Percentiles rank a stretch among this genome's conserved stretches.
These are phyloP conservation scores for Danionella cerebrum DNA, from an alignment of 2,113 vertebrate genomes.

Conservation along the genomic window DNA sequence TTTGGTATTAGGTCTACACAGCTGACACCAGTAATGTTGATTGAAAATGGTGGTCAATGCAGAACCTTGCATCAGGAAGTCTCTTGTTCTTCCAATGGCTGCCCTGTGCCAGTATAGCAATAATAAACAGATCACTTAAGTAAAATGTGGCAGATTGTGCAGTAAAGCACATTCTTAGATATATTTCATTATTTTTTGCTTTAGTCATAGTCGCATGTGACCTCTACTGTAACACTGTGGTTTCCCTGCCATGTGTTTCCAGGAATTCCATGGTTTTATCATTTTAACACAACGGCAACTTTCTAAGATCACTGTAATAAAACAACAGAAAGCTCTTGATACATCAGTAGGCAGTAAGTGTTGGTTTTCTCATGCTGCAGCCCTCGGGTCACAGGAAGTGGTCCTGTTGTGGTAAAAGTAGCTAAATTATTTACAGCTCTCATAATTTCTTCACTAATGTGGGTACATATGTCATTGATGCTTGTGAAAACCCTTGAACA, in stretches of 20 bases:
- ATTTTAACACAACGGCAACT: constrained; percentile 1
- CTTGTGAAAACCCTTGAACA: no score
- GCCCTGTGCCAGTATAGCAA: not conserved
- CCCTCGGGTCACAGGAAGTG: not conserved
- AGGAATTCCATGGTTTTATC: not conserved
- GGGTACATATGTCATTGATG: not conserved
- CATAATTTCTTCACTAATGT: not conserved
- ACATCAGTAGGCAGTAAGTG: not conserved
- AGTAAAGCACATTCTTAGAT: constrained; percentile 1
- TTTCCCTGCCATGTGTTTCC: constrained; percentile 1
- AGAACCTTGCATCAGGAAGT: no score
- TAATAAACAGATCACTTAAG: not conserved
- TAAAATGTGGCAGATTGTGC: not conserved
- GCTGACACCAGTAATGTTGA: no score
- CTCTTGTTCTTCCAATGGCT: no score
- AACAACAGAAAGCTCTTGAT: not conserved
- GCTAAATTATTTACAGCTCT: not conserved
- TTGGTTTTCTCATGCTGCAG: not conserved
- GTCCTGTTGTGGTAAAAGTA: not conserved
- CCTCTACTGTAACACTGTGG: not conserved
- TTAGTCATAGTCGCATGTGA: not conserved
- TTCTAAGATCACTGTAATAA: not conserved
- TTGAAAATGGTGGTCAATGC: no score
- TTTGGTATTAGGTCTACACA: no score
- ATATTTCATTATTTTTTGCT: constrained; percentile 2